Evolutionary conservation across 2,888 invertebrate genomes (phyloP), one percentile per base, ranked within the genome.

Genomic region (Cremastinae sp.): DNA sequence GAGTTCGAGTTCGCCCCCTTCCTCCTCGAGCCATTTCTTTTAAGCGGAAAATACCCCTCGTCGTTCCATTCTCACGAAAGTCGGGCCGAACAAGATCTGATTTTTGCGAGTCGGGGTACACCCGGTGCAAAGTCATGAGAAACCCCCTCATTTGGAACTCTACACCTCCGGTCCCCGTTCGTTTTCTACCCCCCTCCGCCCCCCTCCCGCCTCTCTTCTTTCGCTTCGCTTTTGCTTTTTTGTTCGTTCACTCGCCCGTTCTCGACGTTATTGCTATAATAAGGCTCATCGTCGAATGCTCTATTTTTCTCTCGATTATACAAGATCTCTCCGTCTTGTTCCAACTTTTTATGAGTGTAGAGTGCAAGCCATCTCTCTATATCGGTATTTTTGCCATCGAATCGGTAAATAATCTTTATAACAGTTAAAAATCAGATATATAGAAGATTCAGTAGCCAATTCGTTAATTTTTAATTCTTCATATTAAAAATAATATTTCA

Each of bases 121-220:
- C 64, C 54, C 45, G 47, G 62, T 28, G 28, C 28, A 28, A 28
- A 74, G 75, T 78, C 82, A 84, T 84, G 84, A 83, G 83, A 84
- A 84, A 83, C 79, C 78, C 78, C 79, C 79, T 82, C 79, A 81
- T 80, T 80, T 79, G 79, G 69, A 79, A 80, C 61, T n/a, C 59
- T 73, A 69, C 75, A 72, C 72, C 72, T 68, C 36, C 4, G 45
- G 51, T 22, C 12, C 38, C 56, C 64, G 20, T 43, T 45, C 56
- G 41, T 62, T 71, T 58, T 64, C 72, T n/a, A n/a, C n/a, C n/a
- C n/a, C n/a, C n/a, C n/a, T n/a, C n/a, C n/a, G n/a, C n/a, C n/a
- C n/a, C n/a, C n/a, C n/a, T n/a, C n/a, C n/a, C n/a, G 58, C 58
- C 34, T 34, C 43, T 54, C 2, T 53, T 8, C 5, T 62, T 62